Conservation (phyloP, 2,113 vertebrate species). For the Carassius gibelio region DNA sequence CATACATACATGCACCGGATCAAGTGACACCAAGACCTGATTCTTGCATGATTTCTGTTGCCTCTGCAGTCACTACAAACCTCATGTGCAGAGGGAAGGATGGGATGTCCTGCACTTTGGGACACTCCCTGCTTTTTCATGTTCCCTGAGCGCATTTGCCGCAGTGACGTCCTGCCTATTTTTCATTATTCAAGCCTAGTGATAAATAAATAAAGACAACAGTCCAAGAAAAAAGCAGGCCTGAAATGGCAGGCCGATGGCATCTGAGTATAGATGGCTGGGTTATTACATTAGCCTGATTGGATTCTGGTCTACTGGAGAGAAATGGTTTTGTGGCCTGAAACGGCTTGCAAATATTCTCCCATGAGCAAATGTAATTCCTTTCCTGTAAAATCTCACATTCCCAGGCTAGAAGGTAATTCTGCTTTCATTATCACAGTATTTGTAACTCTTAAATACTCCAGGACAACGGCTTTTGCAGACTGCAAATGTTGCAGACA, state of each 20-base stretch:
- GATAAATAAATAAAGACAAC: slow-evolving; percentile 38
- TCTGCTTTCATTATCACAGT: background rate
- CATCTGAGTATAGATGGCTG: background rate
- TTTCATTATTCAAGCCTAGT: slow-evolving; percentile 40
- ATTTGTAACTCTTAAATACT: background rate
- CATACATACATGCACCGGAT: background rate
- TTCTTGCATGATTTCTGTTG: background rate
- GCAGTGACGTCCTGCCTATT: slow-evolving; percentile 18
- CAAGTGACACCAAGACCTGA: background rate
- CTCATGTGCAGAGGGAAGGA: background rate
- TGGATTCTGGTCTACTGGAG: background rate
- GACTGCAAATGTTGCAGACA: background rate
- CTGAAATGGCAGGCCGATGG: background rate
- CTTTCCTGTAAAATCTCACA: background rate
- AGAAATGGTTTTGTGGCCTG: slow-evolving; percentile 20
- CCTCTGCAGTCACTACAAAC: background rate
- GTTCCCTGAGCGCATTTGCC: background rate
- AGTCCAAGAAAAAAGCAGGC: background rate
- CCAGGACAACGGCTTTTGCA: background rate
- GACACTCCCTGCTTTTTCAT: slow-evolving; percentile 21
- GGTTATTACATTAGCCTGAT: slow-evolving; percentile 14
- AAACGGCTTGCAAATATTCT: slow-evolving; percentile 3
- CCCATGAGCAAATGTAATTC: background rate
- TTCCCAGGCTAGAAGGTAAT: background rate
- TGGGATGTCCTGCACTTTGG: background rate